phyloP scores from a whole-genome alignment of 2,888 invertebrate species.

The Pollenia griseotomentosa region DNA sequence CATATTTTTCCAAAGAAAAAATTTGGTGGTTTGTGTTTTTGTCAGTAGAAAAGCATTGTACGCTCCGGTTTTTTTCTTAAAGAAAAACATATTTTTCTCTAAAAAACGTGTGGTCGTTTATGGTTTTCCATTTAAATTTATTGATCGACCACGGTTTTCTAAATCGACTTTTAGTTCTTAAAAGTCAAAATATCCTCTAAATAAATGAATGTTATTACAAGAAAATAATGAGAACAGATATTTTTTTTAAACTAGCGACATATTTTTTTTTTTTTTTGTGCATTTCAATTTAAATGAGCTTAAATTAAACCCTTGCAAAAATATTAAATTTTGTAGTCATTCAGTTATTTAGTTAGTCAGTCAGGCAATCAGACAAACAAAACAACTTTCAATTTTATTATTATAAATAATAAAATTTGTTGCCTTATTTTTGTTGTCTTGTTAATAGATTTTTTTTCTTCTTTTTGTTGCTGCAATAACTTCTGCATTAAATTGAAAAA shows the following conservation, averaged over 20 bases:
- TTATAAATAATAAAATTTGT: conserved; percentile 15
- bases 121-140: no score
- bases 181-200: no score
- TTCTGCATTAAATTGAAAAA: conserved; percentile 69
- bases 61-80: no score
- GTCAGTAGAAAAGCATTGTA: no score
- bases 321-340: neutral
- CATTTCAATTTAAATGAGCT: conserved; percentile 39
- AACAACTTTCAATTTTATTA: conserved; percentile 54
- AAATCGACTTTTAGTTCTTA: no score
- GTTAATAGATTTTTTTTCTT: conserved; percentile 10
- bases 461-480: neutral
- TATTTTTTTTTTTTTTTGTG: neutral
- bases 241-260: neutral
- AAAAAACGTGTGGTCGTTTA: no score
- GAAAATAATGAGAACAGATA: no score
- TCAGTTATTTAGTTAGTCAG: neutral
- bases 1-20: no score
- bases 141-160: no score
- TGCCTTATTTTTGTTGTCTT: conserved; percentile 38
- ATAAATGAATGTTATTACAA: no score
- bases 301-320: conserved; percentile 42
- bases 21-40: no score
- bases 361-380: conserved; percentile 29
- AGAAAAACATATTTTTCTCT: no score